Conservation (phyloP, 1,140 invertebrate genomes). For the Apis florea region DNA sequence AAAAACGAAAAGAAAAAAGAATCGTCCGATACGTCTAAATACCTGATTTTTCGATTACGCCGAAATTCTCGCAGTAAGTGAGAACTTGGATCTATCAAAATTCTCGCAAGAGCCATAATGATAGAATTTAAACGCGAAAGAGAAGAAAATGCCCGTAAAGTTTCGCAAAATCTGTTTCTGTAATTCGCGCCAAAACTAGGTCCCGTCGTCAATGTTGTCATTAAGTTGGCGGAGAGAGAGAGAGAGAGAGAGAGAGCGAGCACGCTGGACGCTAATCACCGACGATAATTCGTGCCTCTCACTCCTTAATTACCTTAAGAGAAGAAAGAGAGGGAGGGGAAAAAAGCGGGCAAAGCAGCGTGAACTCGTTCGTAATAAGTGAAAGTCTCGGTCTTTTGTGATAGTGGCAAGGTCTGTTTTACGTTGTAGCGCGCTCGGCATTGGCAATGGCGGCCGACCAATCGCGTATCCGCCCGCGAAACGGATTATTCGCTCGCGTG, state of each 20-base stretch:
- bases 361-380: constrained; percentile 34
- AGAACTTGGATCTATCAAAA: too few relatives aligned
- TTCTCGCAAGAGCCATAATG: neutral
- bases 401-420: constrained; percentile 26
- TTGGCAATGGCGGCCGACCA: constrained; percentile 9
- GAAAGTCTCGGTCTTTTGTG: constrained; percentile 32
- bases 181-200: neutral
- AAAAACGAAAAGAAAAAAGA: too few relatives aligned
- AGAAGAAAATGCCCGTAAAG: neutral
- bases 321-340: neutral
- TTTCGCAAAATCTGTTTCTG: neutral
- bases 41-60: too few relatives aligned
- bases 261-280: constrained; percentile 18
- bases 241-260: neutral
- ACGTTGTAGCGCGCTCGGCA: neutral
- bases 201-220: neutral
- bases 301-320: constrained; percentile 22
- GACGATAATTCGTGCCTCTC: neutral
- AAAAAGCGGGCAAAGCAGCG: neutral
- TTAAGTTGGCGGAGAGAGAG: neutral
- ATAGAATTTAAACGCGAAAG: neutral
- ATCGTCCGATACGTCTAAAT: too few relatives aligned
- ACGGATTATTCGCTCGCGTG: constrained; percentile 31
- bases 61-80: too few relatives aligned
- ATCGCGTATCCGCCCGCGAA: neutral